These are phyloP conservation scores for Drosophila vallismaia DNA, from an alignment of 2,888 invertebrate species.

Conservation along the genomic window DNA sequence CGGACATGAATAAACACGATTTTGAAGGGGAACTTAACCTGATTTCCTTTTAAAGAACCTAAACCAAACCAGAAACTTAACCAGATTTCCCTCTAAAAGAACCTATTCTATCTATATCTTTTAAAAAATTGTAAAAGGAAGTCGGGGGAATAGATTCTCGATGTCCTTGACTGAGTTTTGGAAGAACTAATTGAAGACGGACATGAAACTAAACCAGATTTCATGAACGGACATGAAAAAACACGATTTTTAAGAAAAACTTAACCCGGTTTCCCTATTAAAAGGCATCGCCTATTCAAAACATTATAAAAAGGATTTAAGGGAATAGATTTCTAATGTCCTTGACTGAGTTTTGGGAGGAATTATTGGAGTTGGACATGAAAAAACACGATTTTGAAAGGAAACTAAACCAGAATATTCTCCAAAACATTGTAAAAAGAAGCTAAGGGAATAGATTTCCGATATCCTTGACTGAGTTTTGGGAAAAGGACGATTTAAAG, in stretches of 20 bases:
- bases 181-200: conserved; percentile 23
- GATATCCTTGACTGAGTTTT: too few species aligned
- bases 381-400: conserved; percentile 11
- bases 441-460: too few species aligned
- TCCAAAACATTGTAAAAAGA: too few species aligned
- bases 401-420: not conserved
- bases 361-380: conserved; percentile 37
- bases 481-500: conserved; percentile 1
- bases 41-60: not conserved
- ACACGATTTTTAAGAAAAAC: conserved; percentile 2
- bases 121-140: too few species aligned
- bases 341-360: conserved; percentile 24
- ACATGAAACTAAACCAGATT: too few species aligned
- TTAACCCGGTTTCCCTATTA: not conserved
- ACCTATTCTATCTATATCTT: not conserved
- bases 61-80: too few species aligned
- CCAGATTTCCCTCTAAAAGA: too few species aligned
- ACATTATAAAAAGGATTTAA: conserved; percentile 17
- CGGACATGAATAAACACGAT: conserved; percentile 19
- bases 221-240: too few species aligned
- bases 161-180: conserved; percentile 28
- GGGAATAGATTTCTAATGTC: conserved; percentile 20
- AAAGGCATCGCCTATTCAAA: not conserved
- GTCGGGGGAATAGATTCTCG: conserved; percentile 25
- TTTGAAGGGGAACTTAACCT: conserved; percentile 2